Evolutionary conservation across 2,888 invertebrate species (phyloP), one percentile per base, ranked within the genome.

Genomic region (Chironomus riparius): DNA sequence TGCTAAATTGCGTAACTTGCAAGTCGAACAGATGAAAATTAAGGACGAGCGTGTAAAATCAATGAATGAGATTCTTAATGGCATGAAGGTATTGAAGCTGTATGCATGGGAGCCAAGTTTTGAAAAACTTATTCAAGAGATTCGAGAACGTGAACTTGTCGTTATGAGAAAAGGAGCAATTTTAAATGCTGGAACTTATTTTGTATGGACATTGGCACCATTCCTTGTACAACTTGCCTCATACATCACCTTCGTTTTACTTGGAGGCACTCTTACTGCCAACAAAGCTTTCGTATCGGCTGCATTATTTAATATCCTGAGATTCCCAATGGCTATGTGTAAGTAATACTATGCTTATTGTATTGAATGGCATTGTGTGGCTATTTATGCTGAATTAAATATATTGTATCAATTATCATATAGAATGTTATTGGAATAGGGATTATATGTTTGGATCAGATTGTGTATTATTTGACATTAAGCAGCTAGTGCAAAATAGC

Each of bases 41-140:
- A 87, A 88, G 80, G 88, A 88, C 78, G 83, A 86, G 75, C 80
- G 88, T 48, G 85, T 88, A 12, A 88, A 88, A 79, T 80, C 87
- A 68, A 87, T 87, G 83, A 87, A 86, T 78, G 88, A 84, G 81
- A 84, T 88, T 72, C 81, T 88, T 12, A 86, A 84, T 79, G 88
- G 88, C 28, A 87, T 88, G 68, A 88, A 87, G 84, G 86, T 87
- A 6, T 80, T 89, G 78, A 89, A 89, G 79, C 80, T 89, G 76
- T 89, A 89, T 80, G 88, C 88, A 0, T 88, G 88, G 88, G 89
- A 89, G 79, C 83, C 85, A 22, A 87, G 87, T 15, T 88, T 88
- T 79, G 85, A 87, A 78, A 81, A 86, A 68, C 86, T 87, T 80
- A 85, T 90, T 28, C 80, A 85, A 65, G 83, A 82, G 15, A 87